These are phyloP conservation scores for Phoxinus dragarum DNA, from an alignment of 2,797 vertebrate species.

Conservation along the genomic window DNA sequence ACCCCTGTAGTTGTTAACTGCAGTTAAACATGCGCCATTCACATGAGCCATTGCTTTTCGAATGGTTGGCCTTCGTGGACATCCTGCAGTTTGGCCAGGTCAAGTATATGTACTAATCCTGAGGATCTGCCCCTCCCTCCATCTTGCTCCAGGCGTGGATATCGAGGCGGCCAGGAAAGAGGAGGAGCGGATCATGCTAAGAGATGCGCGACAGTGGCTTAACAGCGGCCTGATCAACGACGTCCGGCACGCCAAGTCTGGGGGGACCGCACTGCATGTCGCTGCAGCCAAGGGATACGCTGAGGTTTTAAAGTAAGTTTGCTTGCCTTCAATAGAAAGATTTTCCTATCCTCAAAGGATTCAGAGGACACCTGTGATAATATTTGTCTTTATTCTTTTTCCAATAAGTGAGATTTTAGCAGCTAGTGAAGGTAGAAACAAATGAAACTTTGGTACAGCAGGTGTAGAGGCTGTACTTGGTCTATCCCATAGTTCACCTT, in stretches of 20 bases:
- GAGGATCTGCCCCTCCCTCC: constrained; percentile 19
- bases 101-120: constrained; percentile 4
- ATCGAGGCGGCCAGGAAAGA: constrained; percentile 98
- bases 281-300: constrained; percentile 97
- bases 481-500: not conserved
- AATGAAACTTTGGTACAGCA: not conserved
- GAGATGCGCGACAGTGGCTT: constrained; percentile 97
- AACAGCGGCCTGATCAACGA: constrained; percentile 97
- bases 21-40: not conserved
- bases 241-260: constrained; percentile 91
- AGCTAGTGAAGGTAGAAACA: not conserved
- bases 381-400: not conserved
- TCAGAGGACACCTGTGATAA: not conserved
- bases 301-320: constrained; percentile 98
- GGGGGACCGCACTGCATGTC: constrained; percentile 96
- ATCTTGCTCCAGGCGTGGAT: constrained; percentile 85
- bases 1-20: no score
- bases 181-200: constrained; percentile 95
- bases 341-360: not conserved
- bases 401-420: constrained; percentile 1
- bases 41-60: not conserved
- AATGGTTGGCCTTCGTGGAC: not conserved
- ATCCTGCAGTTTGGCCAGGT: constrained; percentile 15
- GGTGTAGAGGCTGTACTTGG: constrained; percentile 10
- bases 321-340: not conserved